Conservation (phyloP, 1,140 invertebrate species). For the Pinna nobilis region DNA sequence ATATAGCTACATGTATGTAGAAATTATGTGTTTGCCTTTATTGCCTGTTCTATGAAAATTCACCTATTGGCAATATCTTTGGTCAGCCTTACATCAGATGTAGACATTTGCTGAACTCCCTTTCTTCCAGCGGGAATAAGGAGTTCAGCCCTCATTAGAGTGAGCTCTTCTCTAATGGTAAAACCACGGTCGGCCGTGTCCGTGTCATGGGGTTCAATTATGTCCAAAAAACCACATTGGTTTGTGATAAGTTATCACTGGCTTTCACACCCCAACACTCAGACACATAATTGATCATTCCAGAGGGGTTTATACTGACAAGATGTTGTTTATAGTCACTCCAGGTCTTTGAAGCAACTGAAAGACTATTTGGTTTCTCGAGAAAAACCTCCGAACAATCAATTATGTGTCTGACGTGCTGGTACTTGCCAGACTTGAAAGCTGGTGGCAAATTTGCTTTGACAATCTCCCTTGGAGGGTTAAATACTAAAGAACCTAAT, state of each 20-base stretch:
- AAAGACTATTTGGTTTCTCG: constrained; percentile 3
- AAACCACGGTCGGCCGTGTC: constrained; percentile 75
- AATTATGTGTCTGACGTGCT: constrained; percentile 6
- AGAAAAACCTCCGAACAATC: constrained; percentile 16
- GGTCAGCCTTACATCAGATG: background rate
- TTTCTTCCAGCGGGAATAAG: constrained; percentile 11
- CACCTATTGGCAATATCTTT: constrained; percentile 2
- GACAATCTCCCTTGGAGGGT: constrained; percentile 1
- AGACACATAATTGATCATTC: constrained; percentile 72
- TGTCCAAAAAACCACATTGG: constrained; percentile 69
- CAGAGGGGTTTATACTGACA: constrained; percentile 70
- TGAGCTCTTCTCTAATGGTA: constrained; percentile 33
- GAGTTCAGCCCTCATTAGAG: background rate
- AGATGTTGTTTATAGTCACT: constrained; percentile 36
- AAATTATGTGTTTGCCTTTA: too few species aligned
- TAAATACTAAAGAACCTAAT: background rate
- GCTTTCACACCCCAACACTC: constrained; percentile 68
- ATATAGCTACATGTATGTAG: too few species aligned
- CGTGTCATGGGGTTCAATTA: constrained; percentile 69
- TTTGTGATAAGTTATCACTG: constrained; percentile 69
- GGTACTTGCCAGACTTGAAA: background rate
- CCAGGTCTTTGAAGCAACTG: background rate
- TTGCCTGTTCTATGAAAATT: constrained; percentile 5
- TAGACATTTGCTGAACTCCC: background rate
- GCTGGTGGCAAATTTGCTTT: background rate